Conservation (phyloP, 2,113 vertebrate species). For the Lampris megalopsis region DNA sequence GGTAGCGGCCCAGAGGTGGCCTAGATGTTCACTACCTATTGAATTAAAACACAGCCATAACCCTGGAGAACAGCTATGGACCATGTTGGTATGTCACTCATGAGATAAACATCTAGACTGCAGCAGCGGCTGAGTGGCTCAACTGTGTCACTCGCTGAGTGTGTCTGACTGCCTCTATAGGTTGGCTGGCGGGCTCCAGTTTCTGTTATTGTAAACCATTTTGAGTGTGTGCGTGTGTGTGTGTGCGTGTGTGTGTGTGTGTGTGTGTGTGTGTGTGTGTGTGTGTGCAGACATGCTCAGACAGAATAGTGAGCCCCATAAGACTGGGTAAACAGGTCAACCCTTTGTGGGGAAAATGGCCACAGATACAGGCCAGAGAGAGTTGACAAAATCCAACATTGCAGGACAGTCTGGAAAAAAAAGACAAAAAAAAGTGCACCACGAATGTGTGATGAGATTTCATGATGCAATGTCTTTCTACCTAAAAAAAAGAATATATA, state of each 20-base stretch:
- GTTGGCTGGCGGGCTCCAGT: neutral
- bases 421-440: too few species aligned
- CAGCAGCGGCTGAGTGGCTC: constrained; percentile 8
- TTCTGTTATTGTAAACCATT: constrained; percentile 29
- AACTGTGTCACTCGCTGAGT: constrained; percentile 39
- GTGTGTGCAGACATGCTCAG: neutral
- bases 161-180: constrained; percentile 21
- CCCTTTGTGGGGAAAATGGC: neutral
- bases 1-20: neutral
- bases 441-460: too few species aligned
- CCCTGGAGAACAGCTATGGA: neutral
- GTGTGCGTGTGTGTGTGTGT: neutral
- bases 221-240: neutral
- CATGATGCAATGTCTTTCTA: too few species aligned
- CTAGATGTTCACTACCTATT: constrained; percentile 38
- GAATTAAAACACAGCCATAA: constrained; percentile 16
- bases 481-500: too few species aligned
- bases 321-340: neutral
- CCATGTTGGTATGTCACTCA: neutral
- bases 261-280: too few species aligned
- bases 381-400: too few species aligned
- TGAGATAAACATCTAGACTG: constrained; percentile 2
- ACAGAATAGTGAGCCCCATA: neutral
- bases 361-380: too few species aligned
- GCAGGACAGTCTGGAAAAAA: too few species aligned